A percentile compares a stretch with the other conserved stretches of the same genome.
Conservation (phyloP, 1,140 invertebrate genomes). For the Drosophila nebulosa region DNA sequence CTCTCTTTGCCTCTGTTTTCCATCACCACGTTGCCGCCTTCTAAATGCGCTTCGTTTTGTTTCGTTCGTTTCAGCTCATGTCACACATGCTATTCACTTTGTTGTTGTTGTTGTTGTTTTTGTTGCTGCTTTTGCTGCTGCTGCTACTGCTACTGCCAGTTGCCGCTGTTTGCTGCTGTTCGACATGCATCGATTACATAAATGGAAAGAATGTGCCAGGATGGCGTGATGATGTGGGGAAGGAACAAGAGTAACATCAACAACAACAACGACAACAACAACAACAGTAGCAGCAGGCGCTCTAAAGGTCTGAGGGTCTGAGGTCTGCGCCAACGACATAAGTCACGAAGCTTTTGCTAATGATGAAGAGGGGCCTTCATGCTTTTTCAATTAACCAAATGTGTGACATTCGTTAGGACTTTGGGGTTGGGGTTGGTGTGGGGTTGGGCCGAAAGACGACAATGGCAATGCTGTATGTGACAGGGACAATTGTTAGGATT, state of each 20-base stretch:
- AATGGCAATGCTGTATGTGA: background rate
- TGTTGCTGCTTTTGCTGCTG: constrained; percentile 7
- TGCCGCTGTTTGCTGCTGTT: constrained; percentile 67
- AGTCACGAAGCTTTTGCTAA: constrained; percentile 75
- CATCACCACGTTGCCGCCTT: background rate
- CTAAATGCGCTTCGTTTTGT: background rate
- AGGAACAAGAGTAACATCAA: background rate
- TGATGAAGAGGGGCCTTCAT: constrained; percentile 67
- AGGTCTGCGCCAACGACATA: constrained; percentile 40
- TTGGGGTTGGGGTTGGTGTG: background rate
- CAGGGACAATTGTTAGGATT: background rate
- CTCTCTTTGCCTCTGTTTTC: background rate
- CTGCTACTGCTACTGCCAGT: constrained; percentile 28
- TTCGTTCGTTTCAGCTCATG: constrained; percentile 59
- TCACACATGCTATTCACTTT: constrained; percentile 53
- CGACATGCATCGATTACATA: constrained; percentile 79
- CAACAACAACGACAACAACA: background rate
- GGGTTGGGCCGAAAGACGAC: background rate
- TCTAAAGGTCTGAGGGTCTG: constrained; percentile 1
- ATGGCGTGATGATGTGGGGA: background rate
- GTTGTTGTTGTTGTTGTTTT: constrained; percentile 62
- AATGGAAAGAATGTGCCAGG: constrained; percentile 21
- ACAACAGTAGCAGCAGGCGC: constrained; percentile 7
- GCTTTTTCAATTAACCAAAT: constrained; percentile 77
- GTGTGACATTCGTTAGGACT: constrained; percentile 42